Evolutionary conservation across 2,797 vertebrate genomes (phyloP).

Genomic region (Semotilus atromaculatus): DNA sequence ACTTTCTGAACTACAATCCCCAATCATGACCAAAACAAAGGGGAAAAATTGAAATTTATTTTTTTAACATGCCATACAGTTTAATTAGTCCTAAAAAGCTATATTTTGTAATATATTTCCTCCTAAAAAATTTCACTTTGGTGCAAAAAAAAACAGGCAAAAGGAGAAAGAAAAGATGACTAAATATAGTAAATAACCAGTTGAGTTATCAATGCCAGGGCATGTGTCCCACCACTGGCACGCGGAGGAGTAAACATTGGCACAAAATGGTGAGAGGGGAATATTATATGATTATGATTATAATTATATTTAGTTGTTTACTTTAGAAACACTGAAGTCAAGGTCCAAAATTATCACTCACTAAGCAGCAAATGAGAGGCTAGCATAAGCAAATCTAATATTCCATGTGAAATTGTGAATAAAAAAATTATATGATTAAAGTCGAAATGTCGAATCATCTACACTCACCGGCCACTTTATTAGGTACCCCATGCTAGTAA

Average conservation of each 20-base stretch:
- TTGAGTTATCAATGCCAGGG: neutral
- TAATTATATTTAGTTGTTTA: constrained; percentile 14
- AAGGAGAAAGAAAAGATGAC: neutral
- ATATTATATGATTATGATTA: neutral
- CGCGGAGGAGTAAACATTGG: constrained; percentile 5
- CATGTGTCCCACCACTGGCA: neutral
- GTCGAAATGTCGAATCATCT: no score
- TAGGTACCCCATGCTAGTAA: no score
- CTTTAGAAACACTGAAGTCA: constrained; percentile 15
- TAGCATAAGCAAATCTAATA: neutral
- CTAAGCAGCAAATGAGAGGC: neutral
- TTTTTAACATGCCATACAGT: neutral
- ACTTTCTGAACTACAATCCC: neutral
- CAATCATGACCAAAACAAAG: neutral
- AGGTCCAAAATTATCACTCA: neutral
- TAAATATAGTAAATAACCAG: neutral
- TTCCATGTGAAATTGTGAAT: neutral
- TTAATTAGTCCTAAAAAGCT: neutral
- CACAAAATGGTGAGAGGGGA: neutral
- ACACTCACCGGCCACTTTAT: no score
- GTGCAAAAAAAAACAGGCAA: neutral
- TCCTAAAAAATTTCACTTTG: no score
- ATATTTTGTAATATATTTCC: neutral
- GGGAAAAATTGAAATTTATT: neutral
- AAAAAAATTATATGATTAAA: neutral